Evolutionary conservation across 2,888 invertebrate species (phyloP).

Genomic region (Tachina lurida): DNA sequence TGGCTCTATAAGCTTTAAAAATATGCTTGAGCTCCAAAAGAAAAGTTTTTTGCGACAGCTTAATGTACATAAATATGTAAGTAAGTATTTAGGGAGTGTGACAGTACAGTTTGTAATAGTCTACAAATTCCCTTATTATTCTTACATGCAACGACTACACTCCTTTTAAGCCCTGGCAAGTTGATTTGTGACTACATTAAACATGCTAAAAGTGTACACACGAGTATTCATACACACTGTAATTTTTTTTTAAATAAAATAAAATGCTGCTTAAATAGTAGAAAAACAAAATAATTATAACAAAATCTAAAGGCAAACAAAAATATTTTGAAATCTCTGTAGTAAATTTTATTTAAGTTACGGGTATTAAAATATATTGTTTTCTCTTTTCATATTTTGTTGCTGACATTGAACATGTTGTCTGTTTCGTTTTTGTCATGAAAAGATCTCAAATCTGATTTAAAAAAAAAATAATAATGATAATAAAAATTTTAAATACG

Average conservation of each 20-base stretch:
- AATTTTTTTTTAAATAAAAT: conserved; percentile 4
- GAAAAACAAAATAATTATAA: conserved; percentile 13
- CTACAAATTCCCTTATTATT: no score
- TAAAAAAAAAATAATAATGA: no score
- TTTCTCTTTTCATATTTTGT: background rate
- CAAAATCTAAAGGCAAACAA: conserved; percentile 28
- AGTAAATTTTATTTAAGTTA: background rate
- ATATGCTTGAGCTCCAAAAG: no score
- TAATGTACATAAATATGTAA: no score
- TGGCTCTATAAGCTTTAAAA: no score
- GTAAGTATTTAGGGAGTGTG: no score
- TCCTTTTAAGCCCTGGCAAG: background rate
- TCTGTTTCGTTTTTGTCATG: background rate
- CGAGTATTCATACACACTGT: conserved; percentile 1
- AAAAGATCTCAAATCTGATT: background rate
- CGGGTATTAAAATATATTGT: background rate
- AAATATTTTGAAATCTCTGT: conserved; percentile 31
- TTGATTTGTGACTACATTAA: background rate
- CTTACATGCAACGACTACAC: background rate
- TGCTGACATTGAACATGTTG: background rate
- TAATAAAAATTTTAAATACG: no score
- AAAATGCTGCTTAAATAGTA: conserved; percentile 8
- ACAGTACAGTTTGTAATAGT: no score
- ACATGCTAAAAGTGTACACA: conserved; percentile 29
- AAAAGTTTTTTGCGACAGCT: no score